Percentiles rank a stretch among this genome's conserved stretches.
Conservation (phyloP, 2,888 invertebrate species). For the Willowsia nigromaculata region DNA sequence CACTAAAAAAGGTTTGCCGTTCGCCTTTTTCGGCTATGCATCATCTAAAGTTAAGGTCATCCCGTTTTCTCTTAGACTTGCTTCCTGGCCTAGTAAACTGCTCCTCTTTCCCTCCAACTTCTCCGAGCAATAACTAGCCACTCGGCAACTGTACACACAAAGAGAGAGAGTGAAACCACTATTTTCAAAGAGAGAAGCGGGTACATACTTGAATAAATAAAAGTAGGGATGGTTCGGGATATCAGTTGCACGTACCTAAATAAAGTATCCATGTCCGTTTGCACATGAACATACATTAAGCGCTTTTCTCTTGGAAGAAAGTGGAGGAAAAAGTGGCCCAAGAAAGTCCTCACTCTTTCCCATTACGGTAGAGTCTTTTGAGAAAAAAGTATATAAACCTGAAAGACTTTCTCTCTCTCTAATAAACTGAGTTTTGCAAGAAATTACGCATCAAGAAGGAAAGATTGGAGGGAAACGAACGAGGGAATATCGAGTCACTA, state of each 20-base stretch:
- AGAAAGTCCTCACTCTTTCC: slow-evolving; percentile 2
- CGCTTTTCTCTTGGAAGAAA: neutral
- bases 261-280: slow-evolving; percentile 19
- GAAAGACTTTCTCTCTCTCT: neutral
- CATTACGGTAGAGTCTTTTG: neutral
- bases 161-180: too few relatives aligned
- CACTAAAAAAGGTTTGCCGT: neutral
- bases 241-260: neutral
- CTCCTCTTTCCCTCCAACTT: too few relatives aligned
- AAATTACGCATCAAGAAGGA: slow-evolving; percentile 8
- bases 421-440: neutral
- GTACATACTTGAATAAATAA: neutral
- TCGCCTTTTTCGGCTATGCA: neutral
- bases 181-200: neutral
- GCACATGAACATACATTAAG: neutral
- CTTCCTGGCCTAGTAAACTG: slow-evolving; percentile 8
- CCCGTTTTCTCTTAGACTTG: slow-evolving; percentile 11
- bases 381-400: too few relatives aligned
- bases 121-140: too few relatives aligned
- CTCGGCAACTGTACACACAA: too few relatives aligned
- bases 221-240: neutral
- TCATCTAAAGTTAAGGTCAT: slow-evolving; percentile 21
- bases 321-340: neutral
- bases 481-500: neutral
- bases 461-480: slow-evolving; percentile 4